Evolutionary conservation across 2,888 invertebrate genomes (phyloP).

Genomic region (Yponomeuta cagnagella): DNA sequence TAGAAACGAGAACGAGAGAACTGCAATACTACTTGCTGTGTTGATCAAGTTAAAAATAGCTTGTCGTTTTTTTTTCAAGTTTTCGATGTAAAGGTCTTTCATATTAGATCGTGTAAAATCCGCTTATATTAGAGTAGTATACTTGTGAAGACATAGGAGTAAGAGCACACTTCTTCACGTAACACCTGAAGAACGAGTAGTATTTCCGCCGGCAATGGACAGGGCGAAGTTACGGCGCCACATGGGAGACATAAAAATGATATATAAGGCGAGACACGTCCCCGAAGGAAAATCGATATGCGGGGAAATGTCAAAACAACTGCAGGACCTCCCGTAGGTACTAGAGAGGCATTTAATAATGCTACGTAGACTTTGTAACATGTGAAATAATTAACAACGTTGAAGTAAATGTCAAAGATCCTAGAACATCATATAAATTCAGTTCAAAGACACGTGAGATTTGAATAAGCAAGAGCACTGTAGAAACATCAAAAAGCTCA

Average conservation of each 20-base stretch:
- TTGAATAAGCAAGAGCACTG: not conserved
- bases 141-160: no score
- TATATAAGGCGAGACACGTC: conserved; percentile 36
- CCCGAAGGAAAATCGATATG: conserved; percentile 45
- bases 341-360: not conserved
- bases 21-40: no score
- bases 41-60: no score
- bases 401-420: not conserved
- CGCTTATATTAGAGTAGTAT: no score
- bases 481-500: not conserved
- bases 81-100: no score
- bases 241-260: conserved; percentile 58
- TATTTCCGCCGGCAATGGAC: conserved; percentile 33
- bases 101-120: no score
- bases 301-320: conserved; percentile 49
- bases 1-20: no score
- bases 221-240: conserved; percentile 41
- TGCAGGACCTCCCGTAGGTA: not conserved
- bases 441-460: not conserved
- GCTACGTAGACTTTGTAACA: not conserved
- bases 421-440: not conserved
- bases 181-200: conserved; percentile 4
- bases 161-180: no score
- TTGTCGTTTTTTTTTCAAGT: no score
- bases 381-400: not conserved